These are phyloP conservation scores for Prietella phreatophila DNA, from an alignment of 2,113 vertebrate species.

Conservation along the genomic window DNA sequence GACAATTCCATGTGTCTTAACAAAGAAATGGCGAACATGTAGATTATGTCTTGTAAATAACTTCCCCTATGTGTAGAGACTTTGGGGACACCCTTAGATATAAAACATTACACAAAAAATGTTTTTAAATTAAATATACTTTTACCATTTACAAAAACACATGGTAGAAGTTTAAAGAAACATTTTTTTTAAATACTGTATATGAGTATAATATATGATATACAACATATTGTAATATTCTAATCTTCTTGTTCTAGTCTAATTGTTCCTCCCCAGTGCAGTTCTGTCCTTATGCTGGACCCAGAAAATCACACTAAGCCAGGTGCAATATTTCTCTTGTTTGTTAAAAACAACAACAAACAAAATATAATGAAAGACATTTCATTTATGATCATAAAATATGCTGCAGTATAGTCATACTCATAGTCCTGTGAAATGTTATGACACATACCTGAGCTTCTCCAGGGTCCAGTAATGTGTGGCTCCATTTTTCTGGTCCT, in stretches of 20 bases:
- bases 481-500: constrained; percentile 96
- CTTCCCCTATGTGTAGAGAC: too few relatives aligned
- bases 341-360: background rate
- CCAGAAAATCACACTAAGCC: background rate
- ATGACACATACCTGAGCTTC: constrained; percentile 83
- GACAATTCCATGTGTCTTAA: too few relatives aligned
- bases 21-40: too few relatives aligned
- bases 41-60: too few relatives aligned
- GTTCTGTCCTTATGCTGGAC: background rate
- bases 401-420: background rate
- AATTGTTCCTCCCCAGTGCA: background rate
- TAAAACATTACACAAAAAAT: background rate
- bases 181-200: background rate
- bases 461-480: constrained; percentile 97
- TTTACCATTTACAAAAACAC: background rate
- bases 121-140: background rate
- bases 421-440: background rate
- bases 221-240: too few relatives aligned
- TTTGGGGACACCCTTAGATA: background rate
- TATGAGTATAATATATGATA: background rate
- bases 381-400: background rate
- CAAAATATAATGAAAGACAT: background rate
- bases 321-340: background rate
- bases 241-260: background rate
- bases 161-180: background rate